Evolutionary conservation across 35 echinoderm and acorn worm genomes (phyloP).

Genomic region (Eucidaris tribuloides): DNA sequence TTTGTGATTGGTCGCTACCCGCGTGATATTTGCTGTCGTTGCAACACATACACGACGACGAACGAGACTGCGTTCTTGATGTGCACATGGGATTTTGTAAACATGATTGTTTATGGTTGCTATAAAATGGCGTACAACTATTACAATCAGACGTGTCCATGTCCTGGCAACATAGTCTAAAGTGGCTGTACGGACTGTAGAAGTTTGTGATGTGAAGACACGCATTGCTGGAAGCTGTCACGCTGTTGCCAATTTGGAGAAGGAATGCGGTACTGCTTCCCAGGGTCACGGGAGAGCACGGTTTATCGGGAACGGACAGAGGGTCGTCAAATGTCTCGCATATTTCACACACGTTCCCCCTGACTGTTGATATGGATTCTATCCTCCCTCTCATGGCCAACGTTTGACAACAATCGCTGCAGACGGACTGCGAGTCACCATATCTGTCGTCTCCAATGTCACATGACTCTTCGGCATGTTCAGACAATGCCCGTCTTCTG

Average conservation of each 20-base stretch:
- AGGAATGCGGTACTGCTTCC: constrained; percentile 21
- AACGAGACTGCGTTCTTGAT: no score
- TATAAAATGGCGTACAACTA: background rate
- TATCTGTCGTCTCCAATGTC: background rate
- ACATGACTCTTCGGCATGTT: background rate
- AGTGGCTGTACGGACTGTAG: constrained; percentile 81
- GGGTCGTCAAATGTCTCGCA: constrained; percentile 60
- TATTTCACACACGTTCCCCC: constrained; percentile 70
- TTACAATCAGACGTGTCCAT: background rate
- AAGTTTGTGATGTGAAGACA: constrained; percentile 70
- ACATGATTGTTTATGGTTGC: no score
- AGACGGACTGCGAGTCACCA: background rate
- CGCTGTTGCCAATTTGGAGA: constrained; percentile 10
- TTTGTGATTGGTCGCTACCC: no score
- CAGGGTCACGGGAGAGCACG: background rate
- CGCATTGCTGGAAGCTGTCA: constrained; percentile 33
- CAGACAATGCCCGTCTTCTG: background rate
- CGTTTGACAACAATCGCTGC: constrained; percentile 69
- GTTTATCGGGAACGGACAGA: background rate
- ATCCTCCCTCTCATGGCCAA: constrained; percentile 29
- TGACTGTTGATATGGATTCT: background rate
- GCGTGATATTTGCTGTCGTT: no score
- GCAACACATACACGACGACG: no score
- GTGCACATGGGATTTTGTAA: no score
- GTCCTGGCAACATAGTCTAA: constrained; percentile 62